Conservation (phyloP, 2,888 invertebrate genomes). For the Agrotis ipsilon region DNA sequence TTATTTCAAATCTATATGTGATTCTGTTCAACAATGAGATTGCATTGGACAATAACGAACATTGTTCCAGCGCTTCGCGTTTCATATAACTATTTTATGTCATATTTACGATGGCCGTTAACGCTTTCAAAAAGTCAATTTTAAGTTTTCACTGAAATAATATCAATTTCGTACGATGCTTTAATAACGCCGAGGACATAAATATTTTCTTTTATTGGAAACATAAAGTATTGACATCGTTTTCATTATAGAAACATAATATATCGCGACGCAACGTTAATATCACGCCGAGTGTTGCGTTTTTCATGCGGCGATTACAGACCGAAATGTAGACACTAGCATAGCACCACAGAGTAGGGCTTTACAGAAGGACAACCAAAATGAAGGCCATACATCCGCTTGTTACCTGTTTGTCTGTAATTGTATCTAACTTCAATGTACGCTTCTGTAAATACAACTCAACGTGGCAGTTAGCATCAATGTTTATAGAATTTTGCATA, state of each 20-base stretch:
- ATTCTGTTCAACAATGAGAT: not conserved
- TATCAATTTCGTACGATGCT: not conserved
- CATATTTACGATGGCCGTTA: slow-evolving; percentile 8
- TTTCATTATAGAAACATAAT: slow-evolving; percentile 37
- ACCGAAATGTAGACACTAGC: slow-evolving; percentile 15
- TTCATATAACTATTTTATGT: not conserved
- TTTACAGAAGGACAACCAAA: slow-evolving; percentile 1
- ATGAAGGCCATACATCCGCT: not conserved
- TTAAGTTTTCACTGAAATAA: slow-evolving; percentile 6
- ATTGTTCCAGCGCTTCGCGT: not conserved
- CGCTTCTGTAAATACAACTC: no score
- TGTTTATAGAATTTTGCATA: no score
- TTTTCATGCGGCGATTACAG: slow-evolving; percentile 50
- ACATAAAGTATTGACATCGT: slow-evolving; percentile 19
- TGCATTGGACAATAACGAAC: not conserved
- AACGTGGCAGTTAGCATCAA: no score
- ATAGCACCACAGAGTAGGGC: not conserved
- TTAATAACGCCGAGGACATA: slow-evolving; percentile 7
- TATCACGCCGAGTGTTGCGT: slow-evolving; percentile 29
- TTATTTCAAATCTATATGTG: no score
- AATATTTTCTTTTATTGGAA: slow-evolving; percentile 21
- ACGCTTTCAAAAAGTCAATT: slow-evolving; percentile 11
- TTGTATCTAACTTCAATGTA: no score
- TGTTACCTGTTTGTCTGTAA: no score
- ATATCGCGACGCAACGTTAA: slow-evolving; percentile 13